Percentiles rank a stretch among this genome's conserved stretches.
Evolutionary conservation across 2,113 vertebrate genomes (phyloP).

Genomic region (Oenanthe oenanthe): DNA sequence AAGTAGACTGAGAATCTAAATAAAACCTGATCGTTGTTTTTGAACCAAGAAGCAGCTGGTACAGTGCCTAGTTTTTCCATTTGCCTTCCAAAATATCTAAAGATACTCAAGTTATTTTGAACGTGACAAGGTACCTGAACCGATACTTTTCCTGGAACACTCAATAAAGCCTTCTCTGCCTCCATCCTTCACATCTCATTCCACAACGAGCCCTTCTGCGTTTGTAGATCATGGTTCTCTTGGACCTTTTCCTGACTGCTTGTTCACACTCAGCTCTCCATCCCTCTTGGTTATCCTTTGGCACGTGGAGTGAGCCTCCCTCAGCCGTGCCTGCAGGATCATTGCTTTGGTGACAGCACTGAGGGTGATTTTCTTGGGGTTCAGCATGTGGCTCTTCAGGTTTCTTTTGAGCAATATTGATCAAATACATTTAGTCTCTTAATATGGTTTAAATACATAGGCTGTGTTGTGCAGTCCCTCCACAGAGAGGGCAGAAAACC

Average conservation of each 20-base stretch:
- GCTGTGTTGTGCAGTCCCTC: not conserved
- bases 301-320: not conserved
- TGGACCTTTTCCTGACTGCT: not conserved
- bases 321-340: not conserved
- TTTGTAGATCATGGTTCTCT: not conserved
- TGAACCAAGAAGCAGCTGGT: slow-evolving; percentile 31
- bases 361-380: not conserved
- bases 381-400: not conserved
- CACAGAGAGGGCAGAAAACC: not conserved
- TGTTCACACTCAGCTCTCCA: not conserved
- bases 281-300: not conserved
- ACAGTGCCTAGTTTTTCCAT: not conserved
- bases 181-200: not conserved
- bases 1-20: slow-evolving; percentile 30
- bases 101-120: slow-evolving; percentile 23
- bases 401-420: slow-evolving; percentile 8
- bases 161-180: not conserved
- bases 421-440: slow-evolving; percentile 21
- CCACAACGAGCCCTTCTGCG: not conserved
- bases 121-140: not conserved
- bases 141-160: not conserved
- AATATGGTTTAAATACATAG: not conserved
- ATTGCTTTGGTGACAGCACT: not conserved
- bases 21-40: slow-evolving; percentile 44
- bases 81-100: slow-evolving; percentile 37